Evolutionary conservation across 1,140 invertebrate species (phyloP).

Genomic region (Oncopeltus fasciatus): DNA sequence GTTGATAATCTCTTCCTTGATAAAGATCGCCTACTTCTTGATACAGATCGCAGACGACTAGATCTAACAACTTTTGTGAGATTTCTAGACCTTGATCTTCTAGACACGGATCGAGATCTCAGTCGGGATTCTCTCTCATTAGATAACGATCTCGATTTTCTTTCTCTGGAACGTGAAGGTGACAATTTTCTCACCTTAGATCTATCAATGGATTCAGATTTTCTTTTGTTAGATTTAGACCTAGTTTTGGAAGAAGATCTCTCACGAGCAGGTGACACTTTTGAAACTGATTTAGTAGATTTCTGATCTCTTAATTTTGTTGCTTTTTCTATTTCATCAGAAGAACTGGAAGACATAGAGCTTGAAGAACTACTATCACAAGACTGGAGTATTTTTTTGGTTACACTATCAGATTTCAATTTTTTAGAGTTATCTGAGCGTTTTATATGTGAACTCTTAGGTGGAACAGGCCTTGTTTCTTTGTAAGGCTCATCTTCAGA

Average conservation of each 20-base stretch:
- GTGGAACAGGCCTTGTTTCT: neutral
- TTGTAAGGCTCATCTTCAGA: neutral
- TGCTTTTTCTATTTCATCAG: neutral
- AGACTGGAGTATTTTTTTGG: neutral
- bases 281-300: neutral
- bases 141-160: neutral
- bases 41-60: neutral
- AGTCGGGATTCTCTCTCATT: neutral
- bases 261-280: neutral
- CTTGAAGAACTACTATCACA: neutral
- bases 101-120: neutral
- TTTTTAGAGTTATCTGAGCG: neutral
- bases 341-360: neutral
- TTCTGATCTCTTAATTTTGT: neutral
- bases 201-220: neutral
- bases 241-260: conserved; percentile 25
- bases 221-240: conserved; percentile 22
- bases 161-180: neutral
- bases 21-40: neutral
- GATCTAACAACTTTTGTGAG: neutral
- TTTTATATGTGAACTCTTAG: neutral
- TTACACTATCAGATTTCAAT: neutral
- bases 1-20: neutral
- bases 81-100: neutral
- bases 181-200: neutral